phyloP scores from a whole-genome alignment of 2,113 vertebrate species.

The Lophotis ruficrista region DNA sequence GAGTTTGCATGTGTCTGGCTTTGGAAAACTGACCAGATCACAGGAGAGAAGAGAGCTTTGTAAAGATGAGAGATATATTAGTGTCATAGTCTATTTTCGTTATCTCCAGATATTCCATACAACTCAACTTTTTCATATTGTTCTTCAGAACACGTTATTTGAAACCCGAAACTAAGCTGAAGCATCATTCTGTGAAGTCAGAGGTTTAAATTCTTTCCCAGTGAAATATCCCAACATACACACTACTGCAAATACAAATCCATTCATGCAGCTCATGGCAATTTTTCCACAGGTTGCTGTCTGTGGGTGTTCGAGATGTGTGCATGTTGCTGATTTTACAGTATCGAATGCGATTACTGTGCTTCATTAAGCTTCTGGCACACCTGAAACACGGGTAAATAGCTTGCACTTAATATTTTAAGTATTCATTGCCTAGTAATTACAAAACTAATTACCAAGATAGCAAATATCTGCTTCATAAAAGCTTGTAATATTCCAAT shows the following conservation, averaged over 20 bases:
- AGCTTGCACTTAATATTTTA: background rate
- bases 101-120: background rate
- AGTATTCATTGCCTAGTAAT: background rate
- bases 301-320: background rate
- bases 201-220: background rate
- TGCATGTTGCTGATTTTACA: background rate
- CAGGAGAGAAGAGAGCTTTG: background rate
- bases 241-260: background rate
- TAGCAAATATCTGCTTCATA: background rate
- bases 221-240: background rate
- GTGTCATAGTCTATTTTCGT: background rate
- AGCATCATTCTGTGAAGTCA: background rate
- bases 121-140: background rate
- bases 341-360: background rate
- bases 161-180: background rate
- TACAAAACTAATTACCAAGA: background rate
- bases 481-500: background rate
- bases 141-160: background rate
- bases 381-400: background rate
- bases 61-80: background rate
- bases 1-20: background rate
- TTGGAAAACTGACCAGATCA: background rate
- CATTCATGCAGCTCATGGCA: background rate
- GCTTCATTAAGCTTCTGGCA: background rate
- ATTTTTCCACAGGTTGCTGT: background rate